Percentiles rank a stretch among this genome's conserved stretches.
These are phyloP conservation scores for Oryzias javanicus DNA, from an alignment of 2,113 vertebrate genomes.

Conservation along the genomic window DNA sequence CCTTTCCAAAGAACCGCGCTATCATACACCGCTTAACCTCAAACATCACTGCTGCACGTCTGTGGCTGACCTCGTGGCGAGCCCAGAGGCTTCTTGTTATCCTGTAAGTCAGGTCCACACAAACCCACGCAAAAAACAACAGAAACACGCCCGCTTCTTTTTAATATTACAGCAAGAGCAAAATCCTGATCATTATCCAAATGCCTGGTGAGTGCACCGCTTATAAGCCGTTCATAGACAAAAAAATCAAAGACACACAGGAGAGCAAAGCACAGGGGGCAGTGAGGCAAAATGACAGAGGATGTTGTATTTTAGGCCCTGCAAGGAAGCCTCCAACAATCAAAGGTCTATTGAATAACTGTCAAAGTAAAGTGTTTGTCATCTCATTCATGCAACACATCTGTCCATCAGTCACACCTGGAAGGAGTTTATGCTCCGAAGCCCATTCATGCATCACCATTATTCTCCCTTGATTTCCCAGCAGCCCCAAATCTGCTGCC, in stretches of 20 bases:
- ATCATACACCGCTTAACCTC: conserved; percentile 56
- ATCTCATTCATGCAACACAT: conserved; percentile 34
- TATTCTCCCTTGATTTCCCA: conserved; percentile 9
- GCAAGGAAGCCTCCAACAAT: conserved; percentile 6
- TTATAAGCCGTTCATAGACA: background rate
- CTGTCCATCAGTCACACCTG: conserved; percentile 35
- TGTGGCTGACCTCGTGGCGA: conserved; percentile 34
- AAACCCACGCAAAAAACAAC: background rate
- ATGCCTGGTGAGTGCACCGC: background rate
- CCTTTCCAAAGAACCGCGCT: conserved; percentile 45
- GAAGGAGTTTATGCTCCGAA: conserved; percentile 12
- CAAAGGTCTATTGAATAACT: conserved; percentile 41
- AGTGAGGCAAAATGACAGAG: conserved; percentile 10
- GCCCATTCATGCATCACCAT: conserved; percentile 7
- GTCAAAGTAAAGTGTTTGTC: conserved; percentile 42
- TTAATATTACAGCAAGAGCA: conserved; percentile 3
- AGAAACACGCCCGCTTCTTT: conserved; percentile 2
- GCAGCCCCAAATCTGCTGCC: background rate
- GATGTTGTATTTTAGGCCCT: conserved; percentile 7
- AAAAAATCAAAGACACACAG: conserved; percentile 3
- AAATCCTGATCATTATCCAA: conserved; percentile 9
- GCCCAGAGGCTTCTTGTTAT: conserved; percentile 47
- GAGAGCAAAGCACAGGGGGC: background rate
- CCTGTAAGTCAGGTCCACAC: conserved; percentile 13
- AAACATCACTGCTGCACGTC: conserved; percentile 40